Evolutionary conservation across 2,888 invertebrate genomes (phyloP).

Genomic region (Pristionchus arcanus): DNA sequence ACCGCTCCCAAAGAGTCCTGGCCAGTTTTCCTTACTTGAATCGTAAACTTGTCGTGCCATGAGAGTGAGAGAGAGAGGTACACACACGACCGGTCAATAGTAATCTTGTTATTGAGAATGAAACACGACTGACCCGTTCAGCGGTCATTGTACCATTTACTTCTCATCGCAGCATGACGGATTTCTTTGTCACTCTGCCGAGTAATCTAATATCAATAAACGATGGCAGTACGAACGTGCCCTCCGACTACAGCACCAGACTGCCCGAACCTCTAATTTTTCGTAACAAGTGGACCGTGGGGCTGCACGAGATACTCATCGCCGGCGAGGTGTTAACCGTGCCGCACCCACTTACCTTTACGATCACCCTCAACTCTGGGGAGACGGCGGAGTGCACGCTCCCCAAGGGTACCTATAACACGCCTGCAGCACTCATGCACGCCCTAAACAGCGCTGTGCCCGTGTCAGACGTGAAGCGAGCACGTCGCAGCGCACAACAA

Average conservation of each 20-base stretch:
- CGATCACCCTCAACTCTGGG: background rate
- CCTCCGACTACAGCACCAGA: background rate
- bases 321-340: background rate
- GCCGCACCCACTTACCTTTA: background rate
- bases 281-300: background rate
- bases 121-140: no score
- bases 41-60: background rate
- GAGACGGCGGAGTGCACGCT: background rate
- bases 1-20: background rate
- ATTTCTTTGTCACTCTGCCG: slow-evolving; percentile 15
- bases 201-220: no score
- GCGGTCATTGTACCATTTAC: no score
- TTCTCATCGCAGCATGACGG: no score
- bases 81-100: no score
- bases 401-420: background rate
- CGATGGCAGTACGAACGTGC: background rate
- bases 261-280: background rate
- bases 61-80: no score
- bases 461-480: no score
- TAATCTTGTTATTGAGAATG: no score
- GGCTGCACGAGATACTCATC: background rate
- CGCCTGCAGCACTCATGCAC: background rate
- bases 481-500: no score
- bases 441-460: background rate
- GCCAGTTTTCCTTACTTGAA: no score